Evolutionary conservation across 2,113 vertebrate species (phyloP), one percentile per base, ranked within the genome.

Genomic region (Sinocyclocheilus grahami): DNA sequence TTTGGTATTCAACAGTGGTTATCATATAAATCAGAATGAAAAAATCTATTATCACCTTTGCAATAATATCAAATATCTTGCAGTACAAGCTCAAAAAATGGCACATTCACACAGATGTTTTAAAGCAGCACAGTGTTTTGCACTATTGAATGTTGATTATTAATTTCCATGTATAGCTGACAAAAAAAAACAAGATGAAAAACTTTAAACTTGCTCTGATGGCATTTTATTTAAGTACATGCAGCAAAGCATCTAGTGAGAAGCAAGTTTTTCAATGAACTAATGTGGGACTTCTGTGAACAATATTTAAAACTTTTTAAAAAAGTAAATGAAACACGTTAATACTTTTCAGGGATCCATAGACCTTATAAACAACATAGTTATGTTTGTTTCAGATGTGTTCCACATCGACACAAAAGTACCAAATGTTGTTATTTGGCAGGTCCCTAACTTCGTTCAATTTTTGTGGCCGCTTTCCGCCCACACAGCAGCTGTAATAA

Each of bases 351-450:
- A 39, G 18, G 33, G 22, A n/a, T 46, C 39, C 72, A 69, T 18
- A 63, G 14, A 84, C 39, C 33, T 86, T 33, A 20, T 67, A 16
- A 58, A 67, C 14, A 8, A 5, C 13, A 67, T 67, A 39, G 9
- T 58, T 69, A 60, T 83, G 71, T 12, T 55, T 37, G 10, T 86
- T 79, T 86, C 72, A 30, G 71, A 53, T 85, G 46, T 48, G 14
- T 18, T 51, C 60, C 7, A 53, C 14, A 83, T 86, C 3, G 65
- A 60, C 2, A 0, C 22, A 79, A 80, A 71, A 80, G 18, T 74
- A 62, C 53, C 8, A 65, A 76, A 27, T 62, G 39, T 62, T 80
- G 22, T 39, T 80, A 22, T 60, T 60, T 48, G 12, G 14, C 33
- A n/a, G n/a, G 20, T 42, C 55, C 22, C 11, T 42, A 63, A 80